phyloP scores from a whole-genome alignment of 2,888 invertebrate genomes.

The Ischnura elegans region DNA sequence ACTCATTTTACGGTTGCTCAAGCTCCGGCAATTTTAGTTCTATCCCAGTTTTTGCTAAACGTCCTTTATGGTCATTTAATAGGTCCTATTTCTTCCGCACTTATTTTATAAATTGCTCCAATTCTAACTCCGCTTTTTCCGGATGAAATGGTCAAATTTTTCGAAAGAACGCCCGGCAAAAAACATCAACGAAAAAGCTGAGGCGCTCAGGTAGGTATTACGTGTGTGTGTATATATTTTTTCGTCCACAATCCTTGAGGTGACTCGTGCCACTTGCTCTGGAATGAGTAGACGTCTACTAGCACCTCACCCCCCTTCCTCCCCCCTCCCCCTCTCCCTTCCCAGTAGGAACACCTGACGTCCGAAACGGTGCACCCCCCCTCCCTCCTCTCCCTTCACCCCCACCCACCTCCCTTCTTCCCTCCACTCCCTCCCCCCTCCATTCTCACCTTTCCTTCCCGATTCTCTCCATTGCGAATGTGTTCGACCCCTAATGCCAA shows the following conservation, averaged over 20 bases:
- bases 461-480: too few relatives aligned
- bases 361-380: neutral
- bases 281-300: neutral
- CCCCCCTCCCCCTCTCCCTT: neutral
- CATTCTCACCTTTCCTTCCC: too few relatives aligned
- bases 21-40: neutral
- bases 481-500: too few relatives aligned
- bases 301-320: too few relatives aligned
- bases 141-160: neutral
- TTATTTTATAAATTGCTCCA: neutral
- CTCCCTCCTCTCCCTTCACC: neutral
- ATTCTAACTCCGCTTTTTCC: neutral
- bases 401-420: neutral
- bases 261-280: constrained; percentile 15
- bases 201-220: too few relatives aligned
- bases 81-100: neutral
- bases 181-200: neutral
- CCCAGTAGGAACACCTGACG: neutral
- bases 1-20: neutral
- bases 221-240: neutral
- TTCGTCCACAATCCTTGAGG: neutral
- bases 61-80: neutral
- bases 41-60: neutral
- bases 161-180: neutral
- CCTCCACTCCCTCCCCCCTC: neutral